phyloP scores from a whole-genome alignment of 2,888 invertebrate genomes.

The Megamerina dolium region DNA sequence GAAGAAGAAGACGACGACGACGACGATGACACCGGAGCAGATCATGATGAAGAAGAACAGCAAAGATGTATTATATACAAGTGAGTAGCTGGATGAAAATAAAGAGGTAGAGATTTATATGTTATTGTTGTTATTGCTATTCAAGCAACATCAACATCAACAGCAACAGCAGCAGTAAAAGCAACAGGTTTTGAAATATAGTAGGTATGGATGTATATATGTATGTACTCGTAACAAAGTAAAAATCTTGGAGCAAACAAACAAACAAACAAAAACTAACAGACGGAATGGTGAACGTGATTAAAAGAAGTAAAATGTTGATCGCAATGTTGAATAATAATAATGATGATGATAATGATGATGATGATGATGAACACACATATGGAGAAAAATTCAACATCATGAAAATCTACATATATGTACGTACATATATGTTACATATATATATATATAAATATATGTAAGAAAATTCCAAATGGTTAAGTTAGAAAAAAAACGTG shows the following conservation, averaged over 20 bases:
- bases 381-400: too few relatives aligned
- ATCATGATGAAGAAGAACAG: slow-evolving; percentile 1
- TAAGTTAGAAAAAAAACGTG: too few relatives aligned
- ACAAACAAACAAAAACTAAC: too few relatives aligned
- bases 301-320: too few relatives aligned
- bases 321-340: too few relatives aligned
- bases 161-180: slow-evolving; percentile 1
- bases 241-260: too few relatives aligned
- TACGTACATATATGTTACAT: neutral
- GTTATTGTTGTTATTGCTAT: too few relatives aligned
- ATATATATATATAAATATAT: neutral
- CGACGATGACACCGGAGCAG: neutral
- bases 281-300: too few relatives aligned
- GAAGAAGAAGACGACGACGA: neutral
- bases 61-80: neutral
- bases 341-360: too few relatives aligned
- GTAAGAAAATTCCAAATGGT: too few relatives aligned
- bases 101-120: neutral
- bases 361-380: neutral
- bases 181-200: neutral
- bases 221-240: neutral
- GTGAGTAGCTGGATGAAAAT: neutral
- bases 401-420: neutral
- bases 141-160: neutral
- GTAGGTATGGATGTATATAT: neutral